phyloP scores from a whole-genome alignment of 2,113 vertebrate species.

The Sorex fumeus region DNA sequence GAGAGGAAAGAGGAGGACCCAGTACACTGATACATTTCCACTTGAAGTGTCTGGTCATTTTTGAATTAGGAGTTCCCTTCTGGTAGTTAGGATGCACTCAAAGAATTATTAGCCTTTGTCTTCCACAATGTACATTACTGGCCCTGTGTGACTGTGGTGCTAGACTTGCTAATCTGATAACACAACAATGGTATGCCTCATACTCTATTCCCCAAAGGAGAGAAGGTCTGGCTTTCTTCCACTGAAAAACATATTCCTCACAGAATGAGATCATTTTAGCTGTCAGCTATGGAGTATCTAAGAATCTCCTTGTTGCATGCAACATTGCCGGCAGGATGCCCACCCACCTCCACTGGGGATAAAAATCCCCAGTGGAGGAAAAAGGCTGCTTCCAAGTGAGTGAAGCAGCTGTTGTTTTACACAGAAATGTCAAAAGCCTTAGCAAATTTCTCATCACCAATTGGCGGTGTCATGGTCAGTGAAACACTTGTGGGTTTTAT shows the following conservation, averaged over 20 bases:
- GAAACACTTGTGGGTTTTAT: slow-evolving; percentile 65
- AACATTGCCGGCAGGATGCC: slow-evolving; percentile 73
- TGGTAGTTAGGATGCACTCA: neutral
- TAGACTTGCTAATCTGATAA: slow-evolving; percentile 27
- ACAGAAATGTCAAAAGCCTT: slow-evolving; percentile 82
- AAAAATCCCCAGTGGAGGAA: slow-evolving; percentile 62
- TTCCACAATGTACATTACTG: neutral
- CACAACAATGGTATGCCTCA: neutral
- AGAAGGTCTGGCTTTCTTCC: slow-evolving; percentile 61
- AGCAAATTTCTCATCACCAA: slow-evolving; percentile 81
- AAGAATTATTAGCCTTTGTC: slow-evolving; percentile 45
- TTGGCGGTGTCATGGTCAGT: slow-evolving; percentile 78
- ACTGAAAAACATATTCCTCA: slow-evolving; percentile 56
- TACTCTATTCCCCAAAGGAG: slow-evolving; percentile 59
- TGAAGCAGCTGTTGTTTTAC: slow-evolving; percentile 83
- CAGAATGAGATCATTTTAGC: slow-evolving; percentile 77
- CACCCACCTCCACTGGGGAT: slow-evolving; percentile 83
- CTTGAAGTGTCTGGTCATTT: neutral
- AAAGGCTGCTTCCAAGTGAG: slow-evolving; percentile 76
- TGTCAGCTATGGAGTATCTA: slow-evolving; percentile 75
- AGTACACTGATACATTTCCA: neutral
- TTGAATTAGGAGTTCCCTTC: slow-evolving; percentile 5
- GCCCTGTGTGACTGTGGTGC: neutral
- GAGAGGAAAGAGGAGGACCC: neutral
- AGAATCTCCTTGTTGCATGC: slow-evolving; percentile 64